Conservation (phyloP, 2,888 invertebrate species). For the Anodontia alba region DNA sequence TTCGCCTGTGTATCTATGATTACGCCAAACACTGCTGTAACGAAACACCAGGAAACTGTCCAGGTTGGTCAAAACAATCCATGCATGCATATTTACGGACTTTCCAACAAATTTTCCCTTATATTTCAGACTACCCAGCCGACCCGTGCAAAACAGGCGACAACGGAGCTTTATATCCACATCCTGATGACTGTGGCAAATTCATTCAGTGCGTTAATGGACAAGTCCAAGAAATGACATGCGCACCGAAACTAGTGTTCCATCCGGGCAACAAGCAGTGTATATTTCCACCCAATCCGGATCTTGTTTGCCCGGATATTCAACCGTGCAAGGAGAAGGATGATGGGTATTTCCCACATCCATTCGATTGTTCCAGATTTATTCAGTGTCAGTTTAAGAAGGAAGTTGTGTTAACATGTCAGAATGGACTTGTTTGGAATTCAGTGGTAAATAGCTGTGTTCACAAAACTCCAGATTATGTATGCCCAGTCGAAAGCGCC, state of each 20-base stretch:
- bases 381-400: slow-evolving; percentile 71
- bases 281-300: slow-evolving; percentile 59
- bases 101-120: too few species aligned
- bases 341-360: slow-evolving; percentile 74
- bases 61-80: too few species aligned
- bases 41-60: too few species aligned
- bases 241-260: slow-evolving; percentile 66
- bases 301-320: slow-evolving; percentile 68
- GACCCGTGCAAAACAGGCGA: slow-evolving; percentile 58
- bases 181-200: slow-evolving; percentile 64
- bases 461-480: slow-evolving; percentile 37
- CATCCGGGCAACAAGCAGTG: slow-evolving; percentile 64
- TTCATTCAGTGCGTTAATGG: slow-evolving; percentile 71
- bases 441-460: slow-evolving; percentile 68
- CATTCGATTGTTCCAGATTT: slow-evolving; percentile 71
- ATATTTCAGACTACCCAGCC: slow-evolving; percentile 58
- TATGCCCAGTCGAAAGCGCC: slow-evolving; percentile 39
- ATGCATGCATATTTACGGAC: too few species aligned
- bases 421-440: slow-evolving; percentile 66
- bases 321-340: slow-evolving; percentile 66
- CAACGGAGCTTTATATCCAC: slow-evolving; percentile 58
- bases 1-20: too few species aligned
- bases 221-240: slow-evolving; percentile 54
- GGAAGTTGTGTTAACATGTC: slow-evolving; percentile 64
- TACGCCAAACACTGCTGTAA: too few species aligned